These are phyloP conservation scores for Rapana venosa DNA, from an alignment of 2,888 invertebrate species.

Conservation along the genomic window DNA sequence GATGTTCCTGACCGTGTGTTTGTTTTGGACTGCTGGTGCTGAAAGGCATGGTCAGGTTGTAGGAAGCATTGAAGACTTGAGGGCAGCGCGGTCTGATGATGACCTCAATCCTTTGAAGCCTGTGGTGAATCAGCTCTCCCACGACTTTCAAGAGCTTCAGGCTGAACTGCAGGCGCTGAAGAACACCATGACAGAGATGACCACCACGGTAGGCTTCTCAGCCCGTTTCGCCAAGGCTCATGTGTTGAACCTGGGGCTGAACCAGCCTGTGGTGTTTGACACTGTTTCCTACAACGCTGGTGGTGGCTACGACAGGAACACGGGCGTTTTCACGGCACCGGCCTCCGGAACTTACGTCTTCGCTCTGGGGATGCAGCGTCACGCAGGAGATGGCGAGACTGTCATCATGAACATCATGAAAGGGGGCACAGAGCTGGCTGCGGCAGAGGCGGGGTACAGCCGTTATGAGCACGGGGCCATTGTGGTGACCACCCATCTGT, in stretches of 20 bases:
- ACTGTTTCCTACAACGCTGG: slow-evolving; percentile 3
- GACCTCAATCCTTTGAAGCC: background rate
- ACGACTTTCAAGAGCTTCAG: background rate
- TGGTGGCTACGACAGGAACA: background rate
- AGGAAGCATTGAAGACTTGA: too few relatives aligned
- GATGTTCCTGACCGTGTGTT: too few relatives aligned
- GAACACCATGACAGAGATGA: background rate
- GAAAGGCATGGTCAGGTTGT: too few relatives aligned
- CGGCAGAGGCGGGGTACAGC: slow-evolving; percentile 32
- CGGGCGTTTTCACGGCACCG: slow-evolving; percentile 14
- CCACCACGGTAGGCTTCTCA: background rate
- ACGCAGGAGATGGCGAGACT: background rate
- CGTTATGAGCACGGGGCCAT: slow-evolving; percentile 26
- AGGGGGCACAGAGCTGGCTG: background rate
- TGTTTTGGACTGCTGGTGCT: too few relatives aligned
- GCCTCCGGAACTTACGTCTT: slow-evolving; percentile 23
- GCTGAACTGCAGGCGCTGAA: slow-evolving; percentile 24
- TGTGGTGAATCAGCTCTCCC: slow-evolving; percentile 6
- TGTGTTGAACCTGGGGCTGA: background rate
- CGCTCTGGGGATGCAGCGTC: background rate
- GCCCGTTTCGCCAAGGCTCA: background rate
- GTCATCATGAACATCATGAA: slow-evolving; percentile 11
- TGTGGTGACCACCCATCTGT: slow-evolving; percentile 18
- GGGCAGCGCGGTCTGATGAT: slow-evolving; percentile 15
- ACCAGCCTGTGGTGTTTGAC: slow-evolving; percentile 24